These are phyloP conservation scores for Neodon shergylaensis DNA, from an alignment of 2,113 vertebrate genomes.

Conservation along the genomic window DNA sequence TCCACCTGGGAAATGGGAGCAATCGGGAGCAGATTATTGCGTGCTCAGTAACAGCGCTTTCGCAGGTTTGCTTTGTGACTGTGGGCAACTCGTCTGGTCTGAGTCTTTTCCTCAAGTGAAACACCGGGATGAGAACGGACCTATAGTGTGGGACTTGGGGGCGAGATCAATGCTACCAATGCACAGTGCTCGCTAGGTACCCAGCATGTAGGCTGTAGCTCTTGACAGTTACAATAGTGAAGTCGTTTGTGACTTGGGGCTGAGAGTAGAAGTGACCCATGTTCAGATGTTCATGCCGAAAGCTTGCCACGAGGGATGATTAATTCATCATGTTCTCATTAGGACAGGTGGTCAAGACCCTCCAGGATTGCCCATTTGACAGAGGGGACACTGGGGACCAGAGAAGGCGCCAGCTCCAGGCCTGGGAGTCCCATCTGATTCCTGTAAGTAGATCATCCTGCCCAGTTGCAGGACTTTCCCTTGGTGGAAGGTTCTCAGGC, in stretches of 20 bases:
- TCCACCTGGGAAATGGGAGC: background rate
- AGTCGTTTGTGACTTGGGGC: background rate
- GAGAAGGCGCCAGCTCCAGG: background rate
- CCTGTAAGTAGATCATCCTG: background rate
- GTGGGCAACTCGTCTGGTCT: background rate
- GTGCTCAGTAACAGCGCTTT: background rate
- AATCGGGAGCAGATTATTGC: accelerated
- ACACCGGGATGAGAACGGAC: background rate
- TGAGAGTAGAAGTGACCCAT: background rate
- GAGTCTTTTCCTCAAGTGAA: background rate
- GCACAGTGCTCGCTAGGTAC: background rate
- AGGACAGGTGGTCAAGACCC: background rate
- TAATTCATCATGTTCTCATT: background rate
- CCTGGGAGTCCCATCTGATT: accelerated
- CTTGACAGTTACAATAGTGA: background rate
- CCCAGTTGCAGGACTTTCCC: accelerated
- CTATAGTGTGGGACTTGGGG: accelerated
- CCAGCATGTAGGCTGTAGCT: background rate
- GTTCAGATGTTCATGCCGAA: background rate
- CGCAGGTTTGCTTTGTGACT: background rate
- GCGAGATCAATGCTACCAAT: background rate
- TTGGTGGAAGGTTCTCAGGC: background rate
- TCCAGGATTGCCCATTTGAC: background rate
- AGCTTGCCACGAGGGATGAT: background rate
- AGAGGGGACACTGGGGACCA: background rate